Evolutionary conservation across 2,797 vertebrate genomes (phyloP).

Genomic region (Falco peregrinus): DNA sequence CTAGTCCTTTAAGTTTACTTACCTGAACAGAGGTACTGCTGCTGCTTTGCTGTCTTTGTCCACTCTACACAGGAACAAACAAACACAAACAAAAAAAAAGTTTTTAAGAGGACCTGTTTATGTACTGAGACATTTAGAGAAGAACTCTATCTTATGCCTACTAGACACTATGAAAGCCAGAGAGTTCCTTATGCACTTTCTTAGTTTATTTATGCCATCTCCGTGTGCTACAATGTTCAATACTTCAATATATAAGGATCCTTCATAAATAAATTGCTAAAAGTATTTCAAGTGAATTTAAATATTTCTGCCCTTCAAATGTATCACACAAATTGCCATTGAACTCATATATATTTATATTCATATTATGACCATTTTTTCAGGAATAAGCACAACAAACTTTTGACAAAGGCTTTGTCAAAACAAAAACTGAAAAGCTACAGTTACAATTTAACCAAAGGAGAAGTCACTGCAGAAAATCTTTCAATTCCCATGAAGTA

Average conservation of each 20-base stretch:
- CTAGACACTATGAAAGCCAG: not conserved
- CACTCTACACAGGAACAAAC: not conserved
- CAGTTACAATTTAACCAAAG: not conserved
- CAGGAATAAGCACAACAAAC: not conserved
- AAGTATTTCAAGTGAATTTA: not conserved
- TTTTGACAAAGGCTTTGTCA: not conserved
- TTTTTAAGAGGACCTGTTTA: not conserved
- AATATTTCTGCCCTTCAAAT: not conserved
- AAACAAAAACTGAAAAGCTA: not conserved
- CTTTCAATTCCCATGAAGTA: not conserved
- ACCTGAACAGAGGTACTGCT: not conserved
- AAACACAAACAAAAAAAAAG: no score
- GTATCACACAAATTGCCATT: not conserved
- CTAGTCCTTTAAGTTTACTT: not conserved
- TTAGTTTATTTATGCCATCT: not conserved
- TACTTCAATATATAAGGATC: not conserved
- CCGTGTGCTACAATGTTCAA: not conserved
- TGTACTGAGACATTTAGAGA: not conserved
- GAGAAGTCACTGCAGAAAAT: not conserved
- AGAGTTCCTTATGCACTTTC: not conserved
- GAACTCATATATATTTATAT: not conserved
- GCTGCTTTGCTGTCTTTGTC: constrained; percentile 19
- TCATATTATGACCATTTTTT: not conserved
- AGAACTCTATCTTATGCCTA: not conserved
- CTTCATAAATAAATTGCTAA: not conserved